Conservation (phyloP, 2,888 invertebrate species). For the Herminia tarsipennalis region DNA sequence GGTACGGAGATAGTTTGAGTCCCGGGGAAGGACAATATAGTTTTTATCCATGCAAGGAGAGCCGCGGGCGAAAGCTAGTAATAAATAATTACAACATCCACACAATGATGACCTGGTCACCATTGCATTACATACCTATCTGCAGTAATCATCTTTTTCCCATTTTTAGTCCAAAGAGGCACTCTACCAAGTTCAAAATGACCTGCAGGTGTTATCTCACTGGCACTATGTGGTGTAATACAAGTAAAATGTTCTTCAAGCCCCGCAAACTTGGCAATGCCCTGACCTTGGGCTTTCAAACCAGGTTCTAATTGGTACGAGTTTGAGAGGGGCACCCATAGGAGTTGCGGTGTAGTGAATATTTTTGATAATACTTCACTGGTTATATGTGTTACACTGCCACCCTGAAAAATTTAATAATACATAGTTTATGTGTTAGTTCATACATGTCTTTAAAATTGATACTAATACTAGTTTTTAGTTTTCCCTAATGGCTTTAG, state of each 20-base stretch:
- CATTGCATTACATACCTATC: too few species aligned
- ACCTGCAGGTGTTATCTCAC: constrained; percentile 87
- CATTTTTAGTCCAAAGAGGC: constrained; percentile 92
- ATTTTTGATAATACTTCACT: constrained; percentile 90
- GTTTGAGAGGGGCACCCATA: constrained; percentile 90
- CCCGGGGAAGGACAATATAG: too few species aligned
- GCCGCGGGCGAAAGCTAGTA: too few species aligned
- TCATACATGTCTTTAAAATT: too few species aligned
- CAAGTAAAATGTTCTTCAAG: constrained; percentile 76
- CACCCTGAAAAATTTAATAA: constrained; percentile 84
- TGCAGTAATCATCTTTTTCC: constrained; percentile 88
- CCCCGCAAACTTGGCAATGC: constrained; percentile 90
- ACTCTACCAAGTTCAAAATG: constrained; percentile 89
- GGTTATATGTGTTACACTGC: constrained; percentile 93
- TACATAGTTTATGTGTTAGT: neutral
- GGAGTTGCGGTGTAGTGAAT: constrained; percentile 84
- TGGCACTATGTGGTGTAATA: constrained; percentile 89
- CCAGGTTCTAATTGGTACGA: constrained; percentile 88
- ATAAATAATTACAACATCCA: too few species aligned
- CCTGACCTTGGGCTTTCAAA: constrained; percentile 87
- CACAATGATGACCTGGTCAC: too few species aligned
- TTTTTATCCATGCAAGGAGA: too few species aligned
- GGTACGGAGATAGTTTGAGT: too few species aligned
- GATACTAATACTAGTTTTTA: too few species aligned
- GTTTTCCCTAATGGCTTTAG: too few species aligned